Percentiles rank a stretch among this genome's conserved stretches.
phyloP scores from a whole-genome alignment of 2,797 vertebrate species.

The Carapus acus region DNA sequence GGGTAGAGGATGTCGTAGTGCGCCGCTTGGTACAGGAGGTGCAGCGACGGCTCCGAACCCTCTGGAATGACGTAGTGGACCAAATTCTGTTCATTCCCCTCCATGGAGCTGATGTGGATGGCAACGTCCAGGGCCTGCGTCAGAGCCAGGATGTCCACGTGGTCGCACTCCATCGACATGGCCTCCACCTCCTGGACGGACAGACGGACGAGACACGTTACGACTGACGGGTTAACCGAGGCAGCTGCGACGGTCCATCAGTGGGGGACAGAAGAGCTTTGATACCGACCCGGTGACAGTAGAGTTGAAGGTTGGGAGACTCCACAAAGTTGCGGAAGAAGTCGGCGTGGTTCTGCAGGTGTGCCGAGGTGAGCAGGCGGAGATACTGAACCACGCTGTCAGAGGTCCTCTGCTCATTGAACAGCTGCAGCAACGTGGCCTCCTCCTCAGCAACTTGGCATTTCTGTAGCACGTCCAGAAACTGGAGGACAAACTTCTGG shows the following conservation, averaged over 20 bases:
- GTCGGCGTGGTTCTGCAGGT: conserved; percentile 74
- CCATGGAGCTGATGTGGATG: conserved; percentile 73
- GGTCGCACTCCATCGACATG: conserved; percentile 76
- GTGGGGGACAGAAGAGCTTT: conserved; percentile 38
- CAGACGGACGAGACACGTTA: not conserved
- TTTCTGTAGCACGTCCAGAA: conserved; percentile 72
- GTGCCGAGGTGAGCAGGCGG: conserved; percentile 78
- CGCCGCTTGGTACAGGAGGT: conserved; percentile 75
- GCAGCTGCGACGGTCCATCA: conserved; percentile 3
- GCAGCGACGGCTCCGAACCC: conserved; percentile 59
- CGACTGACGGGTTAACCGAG: not conserved
- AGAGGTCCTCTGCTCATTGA: conserved; percentile 74
- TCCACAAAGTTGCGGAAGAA: conserved; percentile 82
- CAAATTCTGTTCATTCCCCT: conserved; percentile 61
- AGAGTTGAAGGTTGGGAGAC: conserved; percentile 71
- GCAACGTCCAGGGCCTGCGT: conserved; percentile 71
- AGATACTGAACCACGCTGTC: conserved; percentile 78
- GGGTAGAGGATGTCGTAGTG: conserved; percentile 76
- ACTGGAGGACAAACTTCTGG: conserved; percentile 49
- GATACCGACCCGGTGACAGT: conserved; percentile 76
- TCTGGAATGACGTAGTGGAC: conserved; percentile 77
- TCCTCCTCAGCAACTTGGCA: conserved; percentile 67
- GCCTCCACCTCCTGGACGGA: conserved; percentile 72
- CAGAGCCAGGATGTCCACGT: conserved; percentile 77
- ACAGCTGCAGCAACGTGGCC: conserved; percentile 65